A percentile compares a stretch with the other conserved stretches of the same genome.
These are phyloP conservation scores for Pseudoips prasinana DNA, from an alignment of 2,888 invertebrate genomes.

Conservation along the genomic window DNA sequence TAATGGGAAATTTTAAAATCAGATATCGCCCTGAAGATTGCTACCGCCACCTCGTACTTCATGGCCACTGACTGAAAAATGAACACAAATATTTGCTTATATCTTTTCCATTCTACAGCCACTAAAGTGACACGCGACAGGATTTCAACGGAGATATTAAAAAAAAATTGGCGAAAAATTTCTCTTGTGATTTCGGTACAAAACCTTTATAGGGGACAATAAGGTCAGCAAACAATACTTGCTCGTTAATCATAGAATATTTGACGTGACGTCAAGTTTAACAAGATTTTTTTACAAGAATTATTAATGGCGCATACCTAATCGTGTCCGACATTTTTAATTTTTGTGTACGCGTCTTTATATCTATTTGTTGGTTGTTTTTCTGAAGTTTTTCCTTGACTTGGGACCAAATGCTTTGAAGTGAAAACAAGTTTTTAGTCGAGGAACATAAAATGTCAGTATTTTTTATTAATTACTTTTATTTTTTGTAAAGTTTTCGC, in stretches of 20 bases:
- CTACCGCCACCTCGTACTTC: no score
- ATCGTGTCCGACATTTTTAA: constrained; percentile 29
- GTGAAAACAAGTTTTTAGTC: no score
- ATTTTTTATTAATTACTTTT: no score
- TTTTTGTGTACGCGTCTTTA: constrained; percentile 17
- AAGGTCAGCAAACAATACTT: constrained; percentile 51
- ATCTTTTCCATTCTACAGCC: constrained; percentile 51
- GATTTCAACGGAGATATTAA: constrained; percentile 57
- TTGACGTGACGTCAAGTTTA: constrained; percentile 59
- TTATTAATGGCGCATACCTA: constrained; percentile 47
- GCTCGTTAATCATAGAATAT: constrained; percentile 61
- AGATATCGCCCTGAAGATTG: no score
- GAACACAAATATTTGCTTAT: constrained; percentile 56
- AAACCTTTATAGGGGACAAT: constrained; percentile 56
- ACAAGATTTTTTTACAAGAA: constrained; percentile 35
- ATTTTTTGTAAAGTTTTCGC: no score
- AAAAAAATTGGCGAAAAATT: constrained; percentile 43
- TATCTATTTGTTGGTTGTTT: background rate
- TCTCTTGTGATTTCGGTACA: constrained; percentile 46
- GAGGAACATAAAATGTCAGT: no score
- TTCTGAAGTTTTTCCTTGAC: background rate
- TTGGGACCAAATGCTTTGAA: no score
- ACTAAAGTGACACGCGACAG: constrained; percentile 49
- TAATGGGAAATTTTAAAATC: no score
- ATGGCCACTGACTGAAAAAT: constrained; percentile 40